These are phyloP conservation scores for Macropis europaea DNA, from an alignment of 2,888 invertebrate species.

Conservation along the genomic window DNA sequence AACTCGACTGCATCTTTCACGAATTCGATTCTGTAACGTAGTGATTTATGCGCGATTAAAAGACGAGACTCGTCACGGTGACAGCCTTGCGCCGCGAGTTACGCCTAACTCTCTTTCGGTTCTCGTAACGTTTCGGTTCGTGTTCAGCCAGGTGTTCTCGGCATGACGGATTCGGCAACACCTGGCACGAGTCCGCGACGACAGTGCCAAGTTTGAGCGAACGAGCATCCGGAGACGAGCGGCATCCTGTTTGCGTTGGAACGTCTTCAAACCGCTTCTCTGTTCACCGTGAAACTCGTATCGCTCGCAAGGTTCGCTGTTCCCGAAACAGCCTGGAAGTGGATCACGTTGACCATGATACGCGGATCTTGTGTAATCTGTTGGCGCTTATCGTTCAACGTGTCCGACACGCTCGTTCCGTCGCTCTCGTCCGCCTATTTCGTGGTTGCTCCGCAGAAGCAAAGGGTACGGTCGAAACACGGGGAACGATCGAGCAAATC, in stretches of 20 bases:
- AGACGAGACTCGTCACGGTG: too few relatives aligned
- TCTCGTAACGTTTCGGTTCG: not conserved
- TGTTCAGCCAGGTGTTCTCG: slow-evolving; percentile 14
- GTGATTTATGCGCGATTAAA: not conserved
- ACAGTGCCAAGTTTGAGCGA: slow-evolving; percentile 41
- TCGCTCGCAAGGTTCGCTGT: not conserved
- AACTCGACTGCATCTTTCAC: slow-evolving; percentile 58
- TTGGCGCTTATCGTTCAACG: too few relatives aligned
- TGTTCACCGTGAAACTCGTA: slow-evolving; percentile 28
- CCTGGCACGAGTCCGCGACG: slow-evolving; percentile 37
- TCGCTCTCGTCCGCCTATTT: too few relatives aligned
- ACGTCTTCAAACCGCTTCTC: slow-evolving; percentile 36
- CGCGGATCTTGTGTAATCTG: not conserved
- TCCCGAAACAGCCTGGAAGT: slow-evolving; percentile 8
- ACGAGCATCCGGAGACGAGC: slow-evolving; percentile 10
- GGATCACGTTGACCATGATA: slow-evolving; percentile 13
- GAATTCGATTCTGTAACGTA: not conserved
- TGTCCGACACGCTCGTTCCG: too few relatives aligned
- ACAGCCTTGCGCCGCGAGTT: not conserved
- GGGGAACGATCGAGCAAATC: slow-evolving; percentile 6
- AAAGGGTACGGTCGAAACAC: slow-evolving; percentile 18
- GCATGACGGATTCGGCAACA: slow-evolving; percentile 43
- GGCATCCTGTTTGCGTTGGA: slow-evolving; percentile 45
- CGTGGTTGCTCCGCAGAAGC: too few relatives aligned
- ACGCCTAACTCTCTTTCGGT: not conserved